Base-by-base conservation (phyloP, 2,113 vertebrate species). In the Ptilonorhynchus violaceus region DNA sequence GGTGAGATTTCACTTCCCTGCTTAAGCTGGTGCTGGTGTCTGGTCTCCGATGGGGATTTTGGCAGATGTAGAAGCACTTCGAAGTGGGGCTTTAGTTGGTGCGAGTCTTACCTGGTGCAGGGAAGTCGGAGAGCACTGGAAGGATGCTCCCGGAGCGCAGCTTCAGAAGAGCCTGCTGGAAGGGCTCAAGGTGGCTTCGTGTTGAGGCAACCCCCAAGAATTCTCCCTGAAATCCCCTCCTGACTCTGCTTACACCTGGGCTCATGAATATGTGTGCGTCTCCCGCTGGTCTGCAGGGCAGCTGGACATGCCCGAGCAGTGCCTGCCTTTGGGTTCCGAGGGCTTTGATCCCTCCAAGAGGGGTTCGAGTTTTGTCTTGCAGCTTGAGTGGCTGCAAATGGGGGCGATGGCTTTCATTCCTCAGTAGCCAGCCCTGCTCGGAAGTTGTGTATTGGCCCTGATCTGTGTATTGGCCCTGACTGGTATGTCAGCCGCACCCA, bases 91-190 rank as follows among this genome's bases (percentile, higher is more conserved):
- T 85, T 47, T 7, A 18, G 11, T 73, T 24, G 19, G 7, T 15
- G 7, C 27, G 53, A 77, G 15, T 22, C 15, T n/a, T 14, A 23
- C 15, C 27, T 60, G 68, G 21, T 42, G 27, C 24, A n/a, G 68
- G 27, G 8, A 27, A 31, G 20, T 41, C 47, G 2, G 0, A 4
- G n/a, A 39, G n/a, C 19, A 0, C 28, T 70, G 60, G n/a, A 33
- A 79, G 60, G 69, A 33, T 50, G 56, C 14, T 85, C 28, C 12
- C 15, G 7, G 12, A 9, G 35, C 30, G 30, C 11, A 22, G 55
- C 68, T 76, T n/a, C 4, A 53, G 37, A 3, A 24, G 31, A 41
- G 18, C 0, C 3, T 62, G 55, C 50, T 89, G 88, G n/a, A 35
- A 58, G 23, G 31, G 28, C 46, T 64, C 46, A 13, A 3, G 41